Evolutionary conservation across 2,888 invertebrate species (phyloP).

Genomic region (Melieria picta): DNA sequence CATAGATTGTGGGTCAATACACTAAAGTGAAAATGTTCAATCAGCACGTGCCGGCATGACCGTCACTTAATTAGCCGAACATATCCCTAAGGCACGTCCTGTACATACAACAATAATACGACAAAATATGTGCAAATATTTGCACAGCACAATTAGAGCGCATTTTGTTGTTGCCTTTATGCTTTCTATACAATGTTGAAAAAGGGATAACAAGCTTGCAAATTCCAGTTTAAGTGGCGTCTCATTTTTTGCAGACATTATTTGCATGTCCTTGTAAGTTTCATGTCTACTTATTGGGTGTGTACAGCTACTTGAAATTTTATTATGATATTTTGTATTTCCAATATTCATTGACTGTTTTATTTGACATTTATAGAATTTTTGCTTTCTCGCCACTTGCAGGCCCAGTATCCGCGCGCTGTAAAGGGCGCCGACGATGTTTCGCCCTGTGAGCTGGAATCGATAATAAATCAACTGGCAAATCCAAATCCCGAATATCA

Average conservation of each 20-base stretch:
- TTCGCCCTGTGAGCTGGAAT: slow-evolving; percentile 64
- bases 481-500: slow-evolving; percentile 64
- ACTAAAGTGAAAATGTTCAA: too few species aligned
- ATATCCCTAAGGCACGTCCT: too few species aligned
- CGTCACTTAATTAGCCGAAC: too few species aligned
- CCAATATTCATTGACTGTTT: not conserved
- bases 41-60: too few species aligned
- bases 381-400: slow-evolving; percentile 24
- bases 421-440: slow-evolving; percentile 57
- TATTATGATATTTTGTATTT: not conserved
- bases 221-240: too few species aligned
- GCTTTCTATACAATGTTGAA: too few species aligned
- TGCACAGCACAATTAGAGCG: too few species aligned
- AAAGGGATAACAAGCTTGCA: too few species aligned
- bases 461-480: slow-evolving; percentile 62
- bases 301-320: not conserved
- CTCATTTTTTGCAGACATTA: not conserved
- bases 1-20: too few species aligned
- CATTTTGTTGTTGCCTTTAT: too few species aligned
- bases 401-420: slow-evolving; percentile 58
- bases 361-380: not conserved
- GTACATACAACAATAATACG: too few species aligned
- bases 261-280: not conserved
- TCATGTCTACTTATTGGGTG: not conserved
- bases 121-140: too few species aligned